A percentile compares a stretch with the other conserved stretches of the same genome.
phyloP scores from a whole-genome alignment of 1,140 invertebrate genomes.

The Lutraria rhynchaena region DNA sequence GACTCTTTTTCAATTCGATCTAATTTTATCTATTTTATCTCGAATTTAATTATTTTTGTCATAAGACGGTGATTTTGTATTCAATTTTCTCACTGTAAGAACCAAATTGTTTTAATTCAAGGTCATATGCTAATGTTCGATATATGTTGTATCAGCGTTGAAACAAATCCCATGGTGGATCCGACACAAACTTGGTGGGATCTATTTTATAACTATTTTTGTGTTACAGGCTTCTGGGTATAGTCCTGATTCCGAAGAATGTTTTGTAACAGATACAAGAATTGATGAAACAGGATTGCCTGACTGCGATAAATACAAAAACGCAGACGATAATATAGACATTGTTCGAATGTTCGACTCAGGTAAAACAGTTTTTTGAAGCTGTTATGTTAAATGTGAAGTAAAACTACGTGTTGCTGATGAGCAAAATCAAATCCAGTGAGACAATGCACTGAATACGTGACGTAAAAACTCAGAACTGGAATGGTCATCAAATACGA shows the following conservation, averaged over 20 bases:
- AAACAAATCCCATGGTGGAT: background rate
- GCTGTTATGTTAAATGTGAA: too few relatives aligned
- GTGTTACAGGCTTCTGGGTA: conserved; percentile 4
- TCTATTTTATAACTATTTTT: too few relatives aligned
- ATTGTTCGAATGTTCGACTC: conserved; percentile 46
- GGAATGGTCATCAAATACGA: background rate
- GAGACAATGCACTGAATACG: too few relatives aligned
- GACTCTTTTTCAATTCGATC: too few relatives aligned
- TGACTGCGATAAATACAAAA: background rate
- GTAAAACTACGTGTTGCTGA: too few relatives aligned
- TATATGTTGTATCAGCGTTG: background rate
- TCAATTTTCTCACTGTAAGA: too few relatives aligned
- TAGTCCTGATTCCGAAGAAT: background rate
- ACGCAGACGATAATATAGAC: background rate
- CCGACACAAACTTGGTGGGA: background rate
- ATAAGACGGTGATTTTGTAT: too few relatives aligned
- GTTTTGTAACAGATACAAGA: conserved; percentile 1
- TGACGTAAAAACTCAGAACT: background rate
- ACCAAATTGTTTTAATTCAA: background rate
- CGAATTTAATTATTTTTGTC: too few relatives aligned
- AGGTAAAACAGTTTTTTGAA: too few relatives aligned
- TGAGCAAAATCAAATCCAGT: too few relatives aligned
- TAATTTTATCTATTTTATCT: too few relatives aligned
- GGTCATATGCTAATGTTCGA: background rate
- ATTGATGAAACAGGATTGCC: background rate